Evolutionary conservation across 2,888 invertebrate species (phyloP).

Genomic region (Perithous albicinctus): DNA sequence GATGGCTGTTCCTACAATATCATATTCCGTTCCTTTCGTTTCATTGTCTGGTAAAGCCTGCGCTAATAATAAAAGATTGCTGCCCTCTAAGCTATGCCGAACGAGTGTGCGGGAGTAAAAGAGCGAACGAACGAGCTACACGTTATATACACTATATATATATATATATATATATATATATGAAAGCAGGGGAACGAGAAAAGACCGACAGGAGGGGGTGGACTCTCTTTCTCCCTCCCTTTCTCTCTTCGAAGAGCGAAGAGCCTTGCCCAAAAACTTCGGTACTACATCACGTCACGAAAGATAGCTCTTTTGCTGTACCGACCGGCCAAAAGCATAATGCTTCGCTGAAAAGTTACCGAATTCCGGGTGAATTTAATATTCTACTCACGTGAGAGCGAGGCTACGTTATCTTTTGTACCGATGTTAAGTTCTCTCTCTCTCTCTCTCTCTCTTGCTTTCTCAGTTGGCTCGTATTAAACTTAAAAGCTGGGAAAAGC

Average conservation of each 20-base stretch:
- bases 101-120: slow-evolving; percentile 66
- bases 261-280: slow-evolving; percentile 80
- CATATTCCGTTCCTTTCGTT: slow-evolving; percentile 85
- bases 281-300: slow-evolving; percentile 82
- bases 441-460: too few relatives aligned
- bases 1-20: slow-evolving; percentile 83
- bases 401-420: slow-evolving; percentile 26
- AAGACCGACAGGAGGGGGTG: slow-evolving; percentile 54
- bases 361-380: slow-evolving; percentile 83
- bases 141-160: slow-evolving; percentile 31
- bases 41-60: slow-evolving; percentile 85
- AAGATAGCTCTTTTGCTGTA: slow-evolving; percentile 60
- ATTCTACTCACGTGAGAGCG: slow-evolving; percentile 79
- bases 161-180: slow-evolving; percentile 32
- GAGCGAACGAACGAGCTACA: slow-evolving; percentile 53
- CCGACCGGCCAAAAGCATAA: slow-evolving; percentile 79
- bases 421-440: slow-evolving; percentile 9
- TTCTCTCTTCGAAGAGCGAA: slow-evolving; percentile 57
- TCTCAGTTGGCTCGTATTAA: too few relatives aligned
- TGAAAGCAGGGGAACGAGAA: slow-evolving; percentile 41
- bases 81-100: slow-evolving; percentile 82
- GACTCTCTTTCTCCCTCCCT: too few relatives aligned
- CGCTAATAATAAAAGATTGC: slow-evolving; percentile 85
- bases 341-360: slow-evolving; percentile 81
- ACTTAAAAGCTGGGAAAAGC: too few relatives aligned